Evolutionary conservation across 2,888 invertebrate species (phyloP).

Genomic region (Meandrusa payeni): DNA sequence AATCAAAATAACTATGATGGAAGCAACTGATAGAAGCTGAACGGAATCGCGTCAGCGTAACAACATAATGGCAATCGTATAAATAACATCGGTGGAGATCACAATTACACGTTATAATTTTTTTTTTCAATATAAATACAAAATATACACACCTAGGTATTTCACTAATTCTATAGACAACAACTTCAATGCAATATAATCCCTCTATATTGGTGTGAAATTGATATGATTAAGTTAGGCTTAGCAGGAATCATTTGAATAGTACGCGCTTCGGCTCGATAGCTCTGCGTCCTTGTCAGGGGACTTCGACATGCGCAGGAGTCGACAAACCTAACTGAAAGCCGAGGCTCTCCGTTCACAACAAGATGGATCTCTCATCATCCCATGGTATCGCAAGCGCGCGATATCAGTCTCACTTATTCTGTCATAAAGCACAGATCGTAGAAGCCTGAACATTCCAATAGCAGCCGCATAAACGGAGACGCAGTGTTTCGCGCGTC

Average conservation of each 20-base stretch:
- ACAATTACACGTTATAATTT: conserved; percentile 73
- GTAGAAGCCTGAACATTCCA: conserved; percentile 46
- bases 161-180: conserved; percentile 66
- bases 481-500: conserved; percentile 28
- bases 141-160: conserved; percentile 71
- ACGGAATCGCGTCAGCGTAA: conserved; percentile 62
- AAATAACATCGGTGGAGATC: conserved; percentile 81
- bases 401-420: conserved; percentile 79
- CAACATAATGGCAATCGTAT: conserved; percentile 77
- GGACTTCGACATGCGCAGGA: not conserved
- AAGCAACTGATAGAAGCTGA: conserved; percentile 67
- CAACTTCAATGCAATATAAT: conserved; percentile 78
- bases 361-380: conserved; percentile 40
- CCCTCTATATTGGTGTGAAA: conserved; percentile 74
- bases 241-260: conserved; percentile 65
- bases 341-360: conserved; percentile 30
- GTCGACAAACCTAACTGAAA: conserved; percentile 26
- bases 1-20: conserved; percentile 67
- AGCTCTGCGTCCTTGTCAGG: conserved; percentile 9
- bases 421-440: conserved; percentile 74
- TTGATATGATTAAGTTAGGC: conserved; percentile 64
- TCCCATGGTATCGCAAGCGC: conserved; percentile 57
- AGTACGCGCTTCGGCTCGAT: conserved; percentile 45
- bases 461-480: conserved; percentile 46
- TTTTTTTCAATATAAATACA: conserved; percentile 66